A percentile compares a stretch with the other conserved stretches of the same genome.
phyloP scores from a whole-genome alignment of 2,888 invertebrate species.

The Cheilosia grossa region DNA sequence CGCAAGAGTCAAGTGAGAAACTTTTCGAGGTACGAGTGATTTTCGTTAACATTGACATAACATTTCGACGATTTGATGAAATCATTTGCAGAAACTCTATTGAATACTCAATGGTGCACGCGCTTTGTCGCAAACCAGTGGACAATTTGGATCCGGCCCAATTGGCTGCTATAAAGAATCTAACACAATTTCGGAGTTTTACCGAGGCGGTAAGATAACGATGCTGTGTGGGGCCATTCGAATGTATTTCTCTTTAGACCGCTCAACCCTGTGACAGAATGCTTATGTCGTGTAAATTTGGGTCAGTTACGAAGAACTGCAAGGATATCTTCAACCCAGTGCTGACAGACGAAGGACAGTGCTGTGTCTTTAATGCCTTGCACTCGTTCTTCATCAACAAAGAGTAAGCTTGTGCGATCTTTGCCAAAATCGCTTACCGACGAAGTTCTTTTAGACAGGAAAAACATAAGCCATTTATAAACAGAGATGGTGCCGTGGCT shows the following conservation, averaged over 20 bases:
- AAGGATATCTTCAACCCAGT: constrained; percentile 89
- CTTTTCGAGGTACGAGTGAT: constrained; percentile 14
- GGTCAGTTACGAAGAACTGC: constrained; percentile 85
- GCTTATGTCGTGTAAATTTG: constrained; percentile 88
- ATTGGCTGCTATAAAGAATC: constrained; percentile 32
- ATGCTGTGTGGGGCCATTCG: neutral
- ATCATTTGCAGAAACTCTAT: constrained; percentile 86
- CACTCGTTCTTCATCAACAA: constrained; percentile 88
- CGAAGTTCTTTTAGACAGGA: constrained; percentile 18
- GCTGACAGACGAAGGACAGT: constrained; percentile 92
- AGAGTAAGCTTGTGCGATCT: constrained; percentile 75
- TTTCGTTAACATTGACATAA: neutral
- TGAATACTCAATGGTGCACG: constrained; percentile 82
- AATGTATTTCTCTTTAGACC: constrained; percentile 84
- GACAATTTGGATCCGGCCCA: constrained; percentile 75
- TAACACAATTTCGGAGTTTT: constrained; percentile 76
- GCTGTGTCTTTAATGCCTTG: constrained; percentile 92
- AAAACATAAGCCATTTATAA: neutral
- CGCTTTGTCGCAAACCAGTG: constrained; percentile 76
- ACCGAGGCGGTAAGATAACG: constrained; percentile 71
- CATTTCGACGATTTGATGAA: neutral
- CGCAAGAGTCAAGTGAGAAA: constrained; percentile 86
- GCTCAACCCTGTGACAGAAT: constrained; percentile 90
- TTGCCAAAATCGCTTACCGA: neutral
- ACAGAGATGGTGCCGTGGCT: constrained; percentile 83